Evolutionary conservation across 1,140 invertebrate species (phyloP), one percentile per base, ranked within the genome.

Genomic region (Asobara japonica): DNA sequence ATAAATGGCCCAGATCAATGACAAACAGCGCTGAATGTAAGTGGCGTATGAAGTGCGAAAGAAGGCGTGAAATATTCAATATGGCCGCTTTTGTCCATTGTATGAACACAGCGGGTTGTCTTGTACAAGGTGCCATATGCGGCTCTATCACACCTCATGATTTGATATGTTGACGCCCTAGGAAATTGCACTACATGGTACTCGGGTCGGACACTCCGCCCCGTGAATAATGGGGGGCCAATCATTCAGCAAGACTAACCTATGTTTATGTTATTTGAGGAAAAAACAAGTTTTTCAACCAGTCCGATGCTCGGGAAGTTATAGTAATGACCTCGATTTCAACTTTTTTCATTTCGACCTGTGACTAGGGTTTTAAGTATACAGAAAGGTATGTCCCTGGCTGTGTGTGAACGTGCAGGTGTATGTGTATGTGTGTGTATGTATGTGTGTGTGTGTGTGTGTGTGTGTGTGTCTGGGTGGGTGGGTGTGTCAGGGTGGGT

Each of bases 41-140:
- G 51, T 56, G 51, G 51, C 10, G 51, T 62, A 29, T 16, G n/a
- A 29, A 29, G 60, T 31, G 25, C 31, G 22, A 27, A 29, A 60
- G 62, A 56, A 33, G 11, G 38, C 64, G 67, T 33, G 67, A 69
- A 45, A 48, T 65, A 48, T 65, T 65, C 38, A 30, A 62, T 30
- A 62, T 65, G 30, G 70, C 18, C 31, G 30, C 48, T 62, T 45
- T 38, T 61, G 61, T 71, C 65, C 51, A 72, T 72, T 72, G 71
- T 72, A 65, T 66, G 22, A 45, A 51, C 65, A 20, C 71, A 38
- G 31, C 71, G 36, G 62, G 71, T 67, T 62, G 62, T 67, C 65
- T 65, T 13, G 71, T 66, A 67, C 18, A 22, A 56, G 18, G 22
- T 18, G 25, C 51, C 51, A 25, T 56, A 13, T 56, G 51, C 51